phyloP scores from a whole-genome alignment of 2,113 vertebrate genomes.

The Pluvianellus socialis region DNA sequence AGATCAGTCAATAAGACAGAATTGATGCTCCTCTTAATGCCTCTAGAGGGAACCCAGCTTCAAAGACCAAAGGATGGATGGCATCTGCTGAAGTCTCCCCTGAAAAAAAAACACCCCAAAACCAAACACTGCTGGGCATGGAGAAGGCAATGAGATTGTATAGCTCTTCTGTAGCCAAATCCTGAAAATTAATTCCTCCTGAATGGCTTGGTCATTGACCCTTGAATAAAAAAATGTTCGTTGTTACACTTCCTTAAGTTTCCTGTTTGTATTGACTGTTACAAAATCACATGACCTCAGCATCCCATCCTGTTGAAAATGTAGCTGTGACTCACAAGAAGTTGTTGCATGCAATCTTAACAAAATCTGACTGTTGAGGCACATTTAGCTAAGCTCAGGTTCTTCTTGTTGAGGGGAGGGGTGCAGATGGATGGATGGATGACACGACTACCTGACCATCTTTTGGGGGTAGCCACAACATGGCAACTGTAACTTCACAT shows the following conservation, averaged over 20 bases:
- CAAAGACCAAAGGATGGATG: constrained; percentile 16
- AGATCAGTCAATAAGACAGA: constrained; percentile 31
- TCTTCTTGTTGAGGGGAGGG: neutral
- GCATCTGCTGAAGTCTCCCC: neutral
- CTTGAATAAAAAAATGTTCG: constrained; percentile 37
- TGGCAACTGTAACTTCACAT: neutral
- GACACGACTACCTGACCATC: neutral
- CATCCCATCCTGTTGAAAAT: neutral
- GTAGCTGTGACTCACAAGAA: neutral
- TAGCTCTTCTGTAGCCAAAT: constrained; percentile 47
- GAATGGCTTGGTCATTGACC: neutral
- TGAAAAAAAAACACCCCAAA: too few species aligned
- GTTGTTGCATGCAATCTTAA: neutral
- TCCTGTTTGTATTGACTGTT: neutral
- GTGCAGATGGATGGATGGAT: neutral
- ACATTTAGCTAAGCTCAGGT: neutral
- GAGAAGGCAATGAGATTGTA: constrained; percentile 11
- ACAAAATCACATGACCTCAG: neutral
- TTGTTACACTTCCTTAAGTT: constrained; percentile 43
- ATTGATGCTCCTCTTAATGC: constrained; percentile 14
- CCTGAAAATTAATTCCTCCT: constrained; percentile 53
- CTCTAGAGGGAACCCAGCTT: constrained; percentile 14
- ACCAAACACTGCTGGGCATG: neutral
- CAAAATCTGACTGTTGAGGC: neutral
- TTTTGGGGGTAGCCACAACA: neutral